Evolutionary conservation across 2,113 vertebrate species (phyloP), one percentile per base, ranked within the genome.

Genomic region (Salvelinus namaycush): DNA sequence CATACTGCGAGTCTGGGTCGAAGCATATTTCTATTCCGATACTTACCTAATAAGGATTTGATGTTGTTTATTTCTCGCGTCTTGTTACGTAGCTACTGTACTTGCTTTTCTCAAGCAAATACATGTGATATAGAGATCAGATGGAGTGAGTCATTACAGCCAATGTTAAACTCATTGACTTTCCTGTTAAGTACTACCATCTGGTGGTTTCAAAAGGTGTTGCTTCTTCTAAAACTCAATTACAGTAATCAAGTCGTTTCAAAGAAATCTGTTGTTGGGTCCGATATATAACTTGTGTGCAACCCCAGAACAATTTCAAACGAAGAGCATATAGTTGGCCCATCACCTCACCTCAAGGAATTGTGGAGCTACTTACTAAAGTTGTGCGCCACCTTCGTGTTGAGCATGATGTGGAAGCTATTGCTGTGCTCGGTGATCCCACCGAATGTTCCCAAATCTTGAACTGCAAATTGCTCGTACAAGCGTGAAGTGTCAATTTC

Each of bases 301-400:
- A 57, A 57, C 54, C 54, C 18, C 18, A 20, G 54, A 14, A 20
- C 18, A 57, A 57, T 14, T 57, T 4, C 18, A 57, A 44, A 2
- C 11, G 49, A 54, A 54, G 51, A 18, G 51, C 51, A 14, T 54
- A 18, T 54, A 18, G 51, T 54, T 54, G 16, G 16, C 16, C 14
- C 16, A 62, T 62, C 51, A 16, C 24, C 1, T 72, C 39, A 68
- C 31, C 65, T 80, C 26, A 73, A 48, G 20, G 7, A n/a, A 7
- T 0, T 66, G 11, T 12, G 27, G 4, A 54, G 57, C 65, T 84
- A 94, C 94, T 95, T 39, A 94, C 94, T 96, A 89, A 95, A 92
- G 83, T 94, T 93, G 24, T 92, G 93, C 0, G 91, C 90, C 3
- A 93, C 82, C 84, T 94, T 95, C 18, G 24, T 39, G 74, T 93